These are phyloP conservation scores for Agriopis marginaria DNA, from an alignment of 2,888 invertebrate genomes.

Conservation along the genomic window DNA sequence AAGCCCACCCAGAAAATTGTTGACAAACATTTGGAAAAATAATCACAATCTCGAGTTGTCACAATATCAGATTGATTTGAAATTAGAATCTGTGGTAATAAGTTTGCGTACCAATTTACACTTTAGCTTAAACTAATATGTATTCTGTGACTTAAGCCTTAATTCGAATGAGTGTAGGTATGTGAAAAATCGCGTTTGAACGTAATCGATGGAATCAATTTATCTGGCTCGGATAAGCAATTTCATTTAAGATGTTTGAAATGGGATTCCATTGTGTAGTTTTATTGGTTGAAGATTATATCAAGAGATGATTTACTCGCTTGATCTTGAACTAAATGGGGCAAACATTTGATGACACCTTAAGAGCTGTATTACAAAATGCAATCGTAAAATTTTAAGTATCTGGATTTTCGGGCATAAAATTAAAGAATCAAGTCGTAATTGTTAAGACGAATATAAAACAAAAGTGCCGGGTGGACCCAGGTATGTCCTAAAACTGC, in stretches of 20 bases:
- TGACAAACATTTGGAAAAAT: constrained; percentile 28
- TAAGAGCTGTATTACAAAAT: background rate
- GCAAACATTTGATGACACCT: background rate
- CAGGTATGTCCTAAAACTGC: too few relatives aligned
- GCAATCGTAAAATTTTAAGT: too few relatives aligned
- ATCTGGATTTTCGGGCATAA: too few relatives aligned
- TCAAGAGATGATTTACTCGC: background rate
- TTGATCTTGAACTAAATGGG: constrained; percentile 2
- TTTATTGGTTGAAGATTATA: constrained; percentile 5
- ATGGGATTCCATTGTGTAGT: constrained; percentile 17
- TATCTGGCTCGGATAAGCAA: constrained; percentile 18
- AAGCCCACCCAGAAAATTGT: constrained; percentile 17
- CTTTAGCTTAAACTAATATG: background rate
- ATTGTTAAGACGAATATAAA: too few relatives aligned
- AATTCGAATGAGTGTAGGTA: constrained; percentile 6
- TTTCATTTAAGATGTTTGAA: constrained; percentile 17
- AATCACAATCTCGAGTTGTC: constrained; percentile 26
- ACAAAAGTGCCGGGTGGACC: too few relatives aligned
- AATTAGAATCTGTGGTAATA: constrained; percentile 4
- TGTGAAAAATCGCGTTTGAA: constrained; percentile 12
- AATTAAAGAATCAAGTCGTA: too few relatives aligned
- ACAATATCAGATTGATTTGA: constrained; percentile 11
- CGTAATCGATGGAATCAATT: constrained; percentile 10
- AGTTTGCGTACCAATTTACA: constrained; percentile 23
- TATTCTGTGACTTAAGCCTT: background rate